Evolutionary conservation across 1,140 invertebrate genomes (phyloP).

Genomic region (Diabrotica virgifera): DNA sequence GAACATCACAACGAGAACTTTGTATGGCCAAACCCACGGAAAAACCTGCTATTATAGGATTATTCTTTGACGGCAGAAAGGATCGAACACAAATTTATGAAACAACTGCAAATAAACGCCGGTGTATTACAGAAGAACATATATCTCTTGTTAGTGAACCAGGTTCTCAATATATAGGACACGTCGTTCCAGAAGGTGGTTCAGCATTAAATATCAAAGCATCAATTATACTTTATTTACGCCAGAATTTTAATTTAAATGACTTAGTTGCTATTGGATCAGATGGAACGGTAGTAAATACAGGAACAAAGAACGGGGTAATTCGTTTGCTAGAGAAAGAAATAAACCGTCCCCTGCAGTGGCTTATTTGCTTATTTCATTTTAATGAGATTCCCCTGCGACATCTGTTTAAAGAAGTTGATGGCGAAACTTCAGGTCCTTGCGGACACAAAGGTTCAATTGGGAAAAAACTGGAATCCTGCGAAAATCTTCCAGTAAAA

Average conservation of each 20-base stretch:
- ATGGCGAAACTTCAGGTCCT: not conserved
- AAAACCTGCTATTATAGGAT: not conserved
- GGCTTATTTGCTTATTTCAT: not conserved
- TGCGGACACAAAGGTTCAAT: not conserved
- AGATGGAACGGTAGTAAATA: not conserved
- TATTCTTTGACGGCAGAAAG: not conserved
- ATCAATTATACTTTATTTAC: not conserved
- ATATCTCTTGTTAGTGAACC: not conserved
- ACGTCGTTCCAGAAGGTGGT: not conserved
- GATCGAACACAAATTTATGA: not conserved
- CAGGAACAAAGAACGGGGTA: not conserved
- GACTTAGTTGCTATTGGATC: not conserved
- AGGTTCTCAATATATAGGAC: not conserved
- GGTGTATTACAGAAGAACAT: not conserved
- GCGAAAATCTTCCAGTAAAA: not conserved
- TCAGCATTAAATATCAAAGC: not conserved
- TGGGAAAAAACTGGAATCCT: not conserved
- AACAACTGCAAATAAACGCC: not conserved
- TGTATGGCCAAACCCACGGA: not conserved
- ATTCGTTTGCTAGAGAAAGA: not conserved
- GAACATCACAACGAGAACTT: not conserved
- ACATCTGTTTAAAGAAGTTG: not conserved
- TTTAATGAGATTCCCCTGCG: not conserved
- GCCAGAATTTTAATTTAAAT: not conserved
- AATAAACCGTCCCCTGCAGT: not conserved